phyloP scores from a whole-genome alignment of 2,797 vertebrate genomes.

The Peromyscus eremicus region DNA sequence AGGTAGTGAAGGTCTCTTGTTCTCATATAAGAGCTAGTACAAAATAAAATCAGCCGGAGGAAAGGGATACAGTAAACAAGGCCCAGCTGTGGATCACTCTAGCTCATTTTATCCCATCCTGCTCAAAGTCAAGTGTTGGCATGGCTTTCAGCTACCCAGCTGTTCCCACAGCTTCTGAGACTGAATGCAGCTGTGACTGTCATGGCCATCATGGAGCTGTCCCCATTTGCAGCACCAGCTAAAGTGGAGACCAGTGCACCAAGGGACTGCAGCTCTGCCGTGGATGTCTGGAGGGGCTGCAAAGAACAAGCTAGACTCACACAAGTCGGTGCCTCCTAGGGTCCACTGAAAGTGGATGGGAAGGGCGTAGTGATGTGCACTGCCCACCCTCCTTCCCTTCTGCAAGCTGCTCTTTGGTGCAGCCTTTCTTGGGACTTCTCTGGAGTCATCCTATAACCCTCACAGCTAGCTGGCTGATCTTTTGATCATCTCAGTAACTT shows the following conservation, averaged over 20 bases:
- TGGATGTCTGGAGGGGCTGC: neutral
- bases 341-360: neutral
- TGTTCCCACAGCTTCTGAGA: neutral
- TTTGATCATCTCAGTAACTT: neutral
- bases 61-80: neutral
- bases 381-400: neutral
- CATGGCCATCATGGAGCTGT: neutral
- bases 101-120: too few relatives aligned
- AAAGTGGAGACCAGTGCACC: rapidly evolving
- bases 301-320: neutral
- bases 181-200: neutral
- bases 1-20: neutral
- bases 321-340: neutral
- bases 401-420: neutral
- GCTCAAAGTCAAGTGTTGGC: neutral
- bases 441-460: neutral
- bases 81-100: neutral
- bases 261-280: neutral
- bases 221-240: neutral
- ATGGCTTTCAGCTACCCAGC: neutral
- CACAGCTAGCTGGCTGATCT: neutral
- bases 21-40: neutral
- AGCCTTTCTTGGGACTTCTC: neutral
- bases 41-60: neutral
- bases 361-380: neutral